Percentiles rank a stretch among this genome's conserved stretches.
Conservation (phyloP, 2,113 vertebrate species). For the Hippocampus guttulatus region DNA sequence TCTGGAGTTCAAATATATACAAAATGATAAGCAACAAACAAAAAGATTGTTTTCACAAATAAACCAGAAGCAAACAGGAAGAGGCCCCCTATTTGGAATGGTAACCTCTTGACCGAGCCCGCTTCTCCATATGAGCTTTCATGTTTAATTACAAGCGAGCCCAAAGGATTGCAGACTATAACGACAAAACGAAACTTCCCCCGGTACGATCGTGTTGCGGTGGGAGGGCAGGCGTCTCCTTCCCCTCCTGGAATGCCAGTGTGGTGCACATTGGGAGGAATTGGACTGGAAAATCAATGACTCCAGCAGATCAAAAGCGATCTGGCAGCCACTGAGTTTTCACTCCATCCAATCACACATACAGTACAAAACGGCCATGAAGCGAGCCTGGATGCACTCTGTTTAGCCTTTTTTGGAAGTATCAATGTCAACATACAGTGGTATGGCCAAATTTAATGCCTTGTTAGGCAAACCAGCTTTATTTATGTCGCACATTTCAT, state of each 20-base stretch:
- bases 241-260: slow-evolving; percentile 48
- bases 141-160: slow-evolving; percentile 28
- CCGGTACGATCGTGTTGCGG: slow-evolving; percentile 13
- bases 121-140: slow-evolving; percentile 35
- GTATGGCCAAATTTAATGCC: neutral
- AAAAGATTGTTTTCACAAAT: neutral
- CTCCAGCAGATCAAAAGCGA: slow-evolving; percentile 44
- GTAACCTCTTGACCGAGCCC: slow-evolving; percentile 13
- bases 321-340: slow-evolving; percentile 32
- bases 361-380: slow-evolving; percentile 1
- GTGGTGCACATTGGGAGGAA: slow-evolving; percentile 54
- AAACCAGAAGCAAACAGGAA: slow-evolving; percentile 1
- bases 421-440: neutral
- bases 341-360: slow-evolving; percentile 15
- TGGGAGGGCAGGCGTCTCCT: slow-evolving; percentile 21
- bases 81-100: slow-evolving; percentile 14
- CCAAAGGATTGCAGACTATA: slow-evolving; percentile 12
- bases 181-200: slow-evolving; percentile 35
- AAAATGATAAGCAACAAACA: neutral
- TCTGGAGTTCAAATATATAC: neutral
- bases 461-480: neutral
- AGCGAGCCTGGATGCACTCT: neutral
- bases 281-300: slow-evolving; percentile 66
- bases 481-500: too few species aligned
- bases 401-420: neutral